Evolutionary conservation across 2,113 vertebrate genomes (phyloP).

Genomic region (Podilymbus podiceps): DNA sequence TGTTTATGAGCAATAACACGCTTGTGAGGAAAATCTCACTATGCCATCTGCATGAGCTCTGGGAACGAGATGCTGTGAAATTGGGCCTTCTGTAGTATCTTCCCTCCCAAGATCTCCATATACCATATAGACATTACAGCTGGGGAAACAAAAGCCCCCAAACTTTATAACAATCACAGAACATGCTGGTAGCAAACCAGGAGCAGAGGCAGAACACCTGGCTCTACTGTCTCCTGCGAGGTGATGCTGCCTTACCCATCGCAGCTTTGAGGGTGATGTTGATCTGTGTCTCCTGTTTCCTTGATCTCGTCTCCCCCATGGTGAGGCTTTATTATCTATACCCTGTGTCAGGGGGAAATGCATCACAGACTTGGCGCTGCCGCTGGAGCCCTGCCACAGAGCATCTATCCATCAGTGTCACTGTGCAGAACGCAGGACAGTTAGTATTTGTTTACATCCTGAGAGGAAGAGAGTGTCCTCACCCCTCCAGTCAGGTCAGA

Average conservation of each 20-base stretch:
- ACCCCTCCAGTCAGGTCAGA: not conserved
- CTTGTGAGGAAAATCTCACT: conserved; percentile 6
- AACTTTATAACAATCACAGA: not conserved
- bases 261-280: not conserved
- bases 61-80: not conserved
- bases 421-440: not conserved
- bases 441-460: conserved; percentile 46
- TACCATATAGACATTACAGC: not conserved
- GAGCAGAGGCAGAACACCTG: not conserved
- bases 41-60: not conserved
- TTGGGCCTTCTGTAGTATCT: not conserved
- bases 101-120: not conserved
- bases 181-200: not conserved
- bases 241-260: not conserved
- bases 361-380: not conserved
- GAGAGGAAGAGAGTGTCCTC: conserved; percentile 37
- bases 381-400: conserved; percentile 28
- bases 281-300: not conserved
- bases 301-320: not conserved
- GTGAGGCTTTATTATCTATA: not conserved
- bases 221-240: not conserved
- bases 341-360: not conserved
- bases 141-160: not conserved
- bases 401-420: conserved; percentile 10
- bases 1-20: not conserved